These are phyloP conservation scores for Portunus trituberculatus DNA, from an alignment of 1,140 invertebrate genomes.

Conservation along the genomic window DNA sequence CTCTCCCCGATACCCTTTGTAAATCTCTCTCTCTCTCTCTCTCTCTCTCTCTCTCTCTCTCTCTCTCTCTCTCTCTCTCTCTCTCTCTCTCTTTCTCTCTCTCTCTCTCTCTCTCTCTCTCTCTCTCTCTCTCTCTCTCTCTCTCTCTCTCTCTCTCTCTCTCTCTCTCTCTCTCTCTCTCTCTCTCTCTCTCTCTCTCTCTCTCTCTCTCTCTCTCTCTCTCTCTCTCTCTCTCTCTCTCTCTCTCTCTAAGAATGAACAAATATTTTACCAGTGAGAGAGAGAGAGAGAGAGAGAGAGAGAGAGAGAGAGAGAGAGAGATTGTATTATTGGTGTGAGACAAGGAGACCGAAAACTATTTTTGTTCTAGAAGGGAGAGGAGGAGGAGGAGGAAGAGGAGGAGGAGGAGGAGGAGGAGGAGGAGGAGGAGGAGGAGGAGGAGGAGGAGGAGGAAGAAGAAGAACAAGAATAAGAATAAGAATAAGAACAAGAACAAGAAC, in stretches of 20 bases:
- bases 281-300: conserved; percentile 24
- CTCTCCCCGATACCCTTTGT: too few species aligned
- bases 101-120: not conserved
- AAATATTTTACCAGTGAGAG: conserved; percentile 1
- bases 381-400: not conserved
- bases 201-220: conserved; percentile 16
- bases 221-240: not conserved
- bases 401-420: not conserved
- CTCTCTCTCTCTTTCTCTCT: not conserved
- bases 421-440: not conserved
- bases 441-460: not conserved
- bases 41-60: too few species aligned
- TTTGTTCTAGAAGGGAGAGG: not conserved
- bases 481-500: not conserved
- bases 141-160: not conserved
- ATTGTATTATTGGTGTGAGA: too few species aligned
- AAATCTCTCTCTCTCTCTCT: too few species aligned
- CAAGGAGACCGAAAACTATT: too few species aligned
- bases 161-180: conserved; percentile 28
- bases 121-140: not conserved
- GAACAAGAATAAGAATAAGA: not conserved
- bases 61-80: not conserved
- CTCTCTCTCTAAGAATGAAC: not conserved
- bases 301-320: not conserved
- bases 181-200: conserved; percentile 1